Evolutionary conservation across 2,797 vertebrate genomes (phyloP).

Genomic region (Emys orbicularis): DNA sequence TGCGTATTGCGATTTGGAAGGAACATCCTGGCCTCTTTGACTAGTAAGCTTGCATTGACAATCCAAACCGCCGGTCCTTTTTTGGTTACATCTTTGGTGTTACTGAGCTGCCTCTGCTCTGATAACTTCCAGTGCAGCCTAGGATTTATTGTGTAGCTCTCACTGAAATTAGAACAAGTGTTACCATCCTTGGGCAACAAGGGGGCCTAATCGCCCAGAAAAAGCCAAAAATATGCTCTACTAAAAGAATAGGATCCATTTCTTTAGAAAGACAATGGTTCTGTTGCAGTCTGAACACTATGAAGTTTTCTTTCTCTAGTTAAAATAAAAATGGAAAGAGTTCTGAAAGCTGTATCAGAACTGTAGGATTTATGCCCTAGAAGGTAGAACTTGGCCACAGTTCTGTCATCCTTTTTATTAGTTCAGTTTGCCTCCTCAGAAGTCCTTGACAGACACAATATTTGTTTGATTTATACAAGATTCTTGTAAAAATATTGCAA

Average conservation of each 20-base stretch:
- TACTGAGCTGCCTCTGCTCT: too few species aligned
- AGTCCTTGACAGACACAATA: conserved; percentile 51
- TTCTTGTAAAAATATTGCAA: conserved; percentile 19
- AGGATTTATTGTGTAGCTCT: too few species aligned
- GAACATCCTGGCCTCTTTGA: too few species aligned
- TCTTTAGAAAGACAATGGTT: not conserved
- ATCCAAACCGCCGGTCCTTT: too few species aligned
- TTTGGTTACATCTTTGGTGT: too few species aligned
- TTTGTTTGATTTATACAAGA: conserved; percentile 32
- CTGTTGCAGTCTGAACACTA: too few species aligned
- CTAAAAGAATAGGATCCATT: not conserved
- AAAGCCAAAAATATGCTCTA: not conserved
- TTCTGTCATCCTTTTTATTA: conserved; percentile 33
- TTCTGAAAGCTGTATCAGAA: conserved; percentile 37
- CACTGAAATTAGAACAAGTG: too few species aligned
- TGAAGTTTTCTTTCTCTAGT: not conserved
- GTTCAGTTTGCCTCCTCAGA: conserved; percentile 50
- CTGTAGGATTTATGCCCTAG: conserved; percentile 53
- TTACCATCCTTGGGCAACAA: too few species aligned
- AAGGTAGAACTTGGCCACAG: conserved; percentile 49
- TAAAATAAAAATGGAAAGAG: conserved; percentile 52
- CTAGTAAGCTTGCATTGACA: too few species aligned
- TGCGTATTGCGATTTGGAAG: too few species aligned
- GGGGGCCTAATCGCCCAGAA: not conserved
- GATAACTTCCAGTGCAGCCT: too few species aligned